Conservation (phyloP, 2,113 vertebrate genomes). For the Plecturocebus donacophilus region DNA sequence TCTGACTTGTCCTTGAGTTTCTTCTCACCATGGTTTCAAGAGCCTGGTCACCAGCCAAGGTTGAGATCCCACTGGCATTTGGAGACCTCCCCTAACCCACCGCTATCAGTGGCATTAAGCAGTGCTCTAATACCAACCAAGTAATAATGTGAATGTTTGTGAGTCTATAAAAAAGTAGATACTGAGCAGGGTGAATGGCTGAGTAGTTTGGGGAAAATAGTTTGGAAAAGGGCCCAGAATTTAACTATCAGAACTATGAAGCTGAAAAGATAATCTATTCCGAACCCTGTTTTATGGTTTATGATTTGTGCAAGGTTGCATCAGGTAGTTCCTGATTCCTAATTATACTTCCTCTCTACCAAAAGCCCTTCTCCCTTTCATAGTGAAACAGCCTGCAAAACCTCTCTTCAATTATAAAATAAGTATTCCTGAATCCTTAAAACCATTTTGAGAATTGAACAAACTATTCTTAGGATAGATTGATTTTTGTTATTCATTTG, state of each 20-base stretch:
- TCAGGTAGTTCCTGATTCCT: not conserved
- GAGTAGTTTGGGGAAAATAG: constrained; percentile 24
- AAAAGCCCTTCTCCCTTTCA: not conserved
- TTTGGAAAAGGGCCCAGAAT: not conserved
- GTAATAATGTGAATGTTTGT: not conserved
- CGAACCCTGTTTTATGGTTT: not conserved
- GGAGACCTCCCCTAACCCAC: too few species aligned
- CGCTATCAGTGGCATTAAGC: not conserved
- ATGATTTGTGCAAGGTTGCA: not conserved
- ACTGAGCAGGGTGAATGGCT: not conserved
- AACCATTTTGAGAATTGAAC: constrained; percentile 64
- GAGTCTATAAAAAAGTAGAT: constrained; percentile 5
- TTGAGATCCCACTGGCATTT: too few species aligned
- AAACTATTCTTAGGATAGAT: constrained; percentile 60
- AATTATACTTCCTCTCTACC: not conserved
- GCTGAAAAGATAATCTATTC: not conserved
- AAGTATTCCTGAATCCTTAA: constrained; percentile 15
- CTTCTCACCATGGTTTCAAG: too few species aligned
- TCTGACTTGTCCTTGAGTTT: too few species aligned
- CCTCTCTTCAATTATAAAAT: constrained; percentile 8
- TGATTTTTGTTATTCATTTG: constrained; percentile 66
- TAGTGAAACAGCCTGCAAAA: not conserved
- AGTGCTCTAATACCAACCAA: not conserved
- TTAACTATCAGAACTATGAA: constrained; percentile 22
- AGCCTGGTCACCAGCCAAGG: too few species aligned